phyloP scores from a whole-genome alignment of 1,140 invertebrate genomes.

The Eulimnadia texana region DNA sequence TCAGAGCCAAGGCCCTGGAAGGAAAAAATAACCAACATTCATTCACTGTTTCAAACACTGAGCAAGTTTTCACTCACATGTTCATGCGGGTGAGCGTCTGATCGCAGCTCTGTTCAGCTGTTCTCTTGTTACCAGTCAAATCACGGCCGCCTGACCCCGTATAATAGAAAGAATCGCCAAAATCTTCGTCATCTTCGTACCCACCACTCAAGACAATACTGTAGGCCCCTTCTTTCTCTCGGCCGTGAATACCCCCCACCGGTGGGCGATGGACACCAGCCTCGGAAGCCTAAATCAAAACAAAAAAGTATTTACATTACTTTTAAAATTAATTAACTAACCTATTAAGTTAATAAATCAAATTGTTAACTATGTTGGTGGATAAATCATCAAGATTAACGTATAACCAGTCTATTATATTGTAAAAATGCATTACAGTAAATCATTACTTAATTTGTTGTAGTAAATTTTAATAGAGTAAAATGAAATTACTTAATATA shows the following conservation, averaged over 20 bases:
- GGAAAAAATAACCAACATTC: background rate
- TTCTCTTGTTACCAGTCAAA: conserved; percentile 57
- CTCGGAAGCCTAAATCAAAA: conserved; percentile 48
- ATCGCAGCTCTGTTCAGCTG: conserved; percentile 62
- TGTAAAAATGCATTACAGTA: too few species aligned
- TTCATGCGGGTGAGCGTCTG: conserved; percentile 63
- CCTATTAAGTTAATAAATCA: conserved; percentile 2
- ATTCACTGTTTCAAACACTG: background rate
- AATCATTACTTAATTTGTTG: too few species aligned
- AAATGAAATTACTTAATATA: too few species aligned
- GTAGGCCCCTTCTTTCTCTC: conserved; percentile 61
- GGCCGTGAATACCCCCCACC: conserved; percentile 71
- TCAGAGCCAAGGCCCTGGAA: conserved; percentile 56
- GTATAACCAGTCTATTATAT: too few species aligned
- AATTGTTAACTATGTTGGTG: background rate
- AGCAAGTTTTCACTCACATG: conserved; percentile 37
- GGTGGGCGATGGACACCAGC: conserved; percentile 65
- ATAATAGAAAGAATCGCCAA: conserved; percentile 68
- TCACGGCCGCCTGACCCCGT: conserved; percentile 71
- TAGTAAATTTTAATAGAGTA: too few species aligned
- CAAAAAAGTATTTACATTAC: background rate
- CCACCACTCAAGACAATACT: conserved; percentile 73
- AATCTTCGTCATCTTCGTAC: conserved; percentile 73
- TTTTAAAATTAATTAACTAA: background rate
- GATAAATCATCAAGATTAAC: conserved; percentile 16